Evolutionary conservation across 1,140 invertebrate species (phyloP).

Genomic region (Medauroidea extradentata): DNA sequence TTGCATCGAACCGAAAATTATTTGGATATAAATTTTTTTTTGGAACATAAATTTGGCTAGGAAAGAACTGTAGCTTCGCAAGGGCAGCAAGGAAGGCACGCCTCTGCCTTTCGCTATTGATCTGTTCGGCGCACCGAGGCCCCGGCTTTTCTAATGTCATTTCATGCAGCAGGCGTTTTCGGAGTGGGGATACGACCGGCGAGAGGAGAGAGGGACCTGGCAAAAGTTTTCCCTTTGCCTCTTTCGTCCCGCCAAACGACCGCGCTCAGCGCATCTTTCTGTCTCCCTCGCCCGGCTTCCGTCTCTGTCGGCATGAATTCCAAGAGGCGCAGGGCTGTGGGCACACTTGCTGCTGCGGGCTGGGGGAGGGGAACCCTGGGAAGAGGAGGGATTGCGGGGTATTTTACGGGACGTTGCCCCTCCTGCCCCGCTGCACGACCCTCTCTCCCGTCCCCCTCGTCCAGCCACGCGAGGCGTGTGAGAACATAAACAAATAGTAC

Average conservation of each 20-base stretch:
- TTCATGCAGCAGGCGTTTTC: conserved; percentile 6
- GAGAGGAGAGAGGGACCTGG: not conserved
- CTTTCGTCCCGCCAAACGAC: not conserved
- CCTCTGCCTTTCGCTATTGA: conserved; percentile 7
- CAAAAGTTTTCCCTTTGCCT: not conserved
- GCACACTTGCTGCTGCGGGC: not conserved
- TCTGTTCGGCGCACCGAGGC: conserved; percentile 1
- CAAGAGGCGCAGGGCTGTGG: not conserved
- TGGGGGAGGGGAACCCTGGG: not conserved
- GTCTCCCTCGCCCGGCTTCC: not conserved
- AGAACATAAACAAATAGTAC: conserved; percentile 14
- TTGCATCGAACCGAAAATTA: too few relatives aligned
- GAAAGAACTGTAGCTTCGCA: too few relatives aligned
- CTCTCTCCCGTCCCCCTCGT: not conserved
- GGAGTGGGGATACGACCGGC: not conserved
- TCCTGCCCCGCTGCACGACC: not conserved
- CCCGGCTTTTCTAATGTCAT: conserved; percentile 12
- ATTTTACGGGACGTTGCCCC: conserved; percentile 12
- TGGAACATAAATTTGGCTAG: too few relatives aligned
- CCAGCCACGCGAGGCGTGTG: not conserved
- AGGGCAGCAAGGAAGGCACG: too few relatives aligned
- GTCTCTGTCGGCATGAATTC: not conserved
- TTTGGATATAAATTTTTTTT: too few relatives aligned
- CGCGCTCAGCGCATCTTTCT: not conserved
- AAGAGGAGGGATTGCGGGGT: not conserved